Evolutionary conservation across 2,113 vertebrate species (phyloP).

Genomic region (Ptilorrhoa leucosticta): DNA sequence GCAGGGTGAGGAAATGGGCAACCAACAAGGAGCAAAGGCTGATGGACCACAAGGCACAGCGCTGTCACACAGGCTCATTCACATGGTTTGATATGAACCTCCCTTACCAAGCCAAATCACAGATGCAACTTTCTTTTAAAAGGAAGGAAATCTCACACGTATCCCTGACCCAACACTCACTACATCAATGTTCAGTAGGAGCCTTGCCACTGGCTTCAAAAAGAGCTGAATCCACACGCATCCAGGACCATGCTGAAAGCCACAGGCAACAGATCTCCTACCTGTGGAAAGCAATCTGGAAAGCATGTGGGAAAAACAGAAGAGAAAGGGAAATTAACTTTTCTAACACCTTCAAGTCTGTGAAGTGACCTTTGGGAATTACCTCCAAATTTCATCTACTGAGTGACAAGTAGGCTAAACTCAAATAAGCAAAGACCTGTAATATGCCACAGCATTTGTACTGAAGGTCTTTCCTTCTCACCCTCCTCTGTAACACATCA

Average conservation of each 20-base stretch:
- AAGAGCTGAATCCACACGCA: neutral
- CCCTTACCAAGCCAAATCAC: neutral
- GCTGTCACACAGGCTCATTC: neutral
- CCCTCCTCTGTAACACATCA: neutral
- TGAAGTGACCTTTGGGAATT: neutral
- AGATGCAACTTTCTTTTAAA: neutral
- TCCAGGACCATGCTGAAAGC: neutral
- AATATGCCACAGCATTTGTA: neutral
- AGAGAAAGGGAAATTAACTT: conserved; percentile 1
- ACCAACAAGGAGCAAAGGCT: neutral
- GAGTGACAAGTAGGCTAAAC: neutral
- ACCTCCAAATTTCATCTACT: neutral
- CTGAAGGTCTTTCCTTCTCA: neutral
- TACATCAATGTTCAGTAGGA: neutral
- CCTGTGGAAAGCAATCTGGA: neutral
- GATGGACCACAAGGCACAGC: neutral
- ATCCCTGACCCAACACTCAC: neutral
- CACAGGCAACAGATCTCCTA: neutral
- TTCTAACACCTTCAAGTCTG: neutral
- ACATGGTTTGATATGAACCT: neutral
- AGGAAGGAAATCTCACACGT: neutral
- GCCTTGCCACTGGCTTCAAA: neutral
- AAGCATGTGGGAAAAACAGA: neutral
- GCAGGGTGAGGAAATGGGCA: neutral
- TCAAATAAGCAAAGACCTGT: neutral